These are phyloP conservation scores for Malurus elegans DNA, from an alignment of 2,113 vertebrate genomes.

Conservation along the genomic window DNA sequence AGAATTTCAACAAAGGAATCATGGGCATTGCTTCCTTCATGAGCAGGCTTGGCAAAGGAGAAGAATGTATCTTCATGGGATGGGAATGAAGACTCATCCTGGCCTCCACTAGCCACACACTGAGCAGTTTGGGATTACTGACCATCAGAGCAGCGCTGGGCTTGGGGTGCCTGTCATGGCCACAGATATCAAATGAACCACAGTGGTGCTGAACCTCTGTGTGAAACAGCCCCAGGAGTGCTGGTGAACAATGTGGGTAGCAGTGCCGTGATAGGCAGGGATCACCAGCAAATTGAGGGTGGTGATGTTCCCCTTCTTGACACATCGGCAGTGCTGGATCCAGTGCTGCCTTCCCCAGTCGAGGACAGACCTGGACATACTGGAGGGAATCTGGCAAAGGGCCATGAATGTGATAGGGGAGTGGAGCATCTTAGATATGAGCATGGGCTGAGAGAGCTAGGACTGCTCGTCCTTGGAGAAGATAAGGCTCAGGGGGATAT, in stretches of 20 bases:
- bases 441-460: background rate
- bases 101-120: background rate
- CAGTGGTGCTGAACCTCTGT: fast-evolving
- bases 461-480: background rate
- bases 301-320: background rate
- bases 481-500: background rate
- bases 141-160: background rate
- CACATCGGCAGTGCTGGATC: background rate
- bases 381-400: background rate
- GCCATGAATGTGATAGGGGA: background rate
- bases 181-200: background rate
- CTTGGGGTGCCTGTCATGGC: background rate
- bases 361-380: background rate
- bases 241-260: background rate
- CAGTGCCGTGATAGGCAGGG: background rate
- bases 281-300: background rate
- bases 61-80: background rate
- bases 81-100: background rate
- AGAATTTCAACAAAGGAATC: background rate
- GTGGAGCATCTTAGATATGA: background rate
- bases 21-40: background rate
- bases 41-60: background rate
- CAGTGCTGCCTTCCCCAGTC: background rate
- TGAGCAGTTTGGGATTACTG: background rate
- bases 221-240: background rate